These are phyloP conservation scores for Ctenodactylus gundi DNA, from an alignment of 2,113 vertebrate genomes.

Conservation along the genomic window DNA sequence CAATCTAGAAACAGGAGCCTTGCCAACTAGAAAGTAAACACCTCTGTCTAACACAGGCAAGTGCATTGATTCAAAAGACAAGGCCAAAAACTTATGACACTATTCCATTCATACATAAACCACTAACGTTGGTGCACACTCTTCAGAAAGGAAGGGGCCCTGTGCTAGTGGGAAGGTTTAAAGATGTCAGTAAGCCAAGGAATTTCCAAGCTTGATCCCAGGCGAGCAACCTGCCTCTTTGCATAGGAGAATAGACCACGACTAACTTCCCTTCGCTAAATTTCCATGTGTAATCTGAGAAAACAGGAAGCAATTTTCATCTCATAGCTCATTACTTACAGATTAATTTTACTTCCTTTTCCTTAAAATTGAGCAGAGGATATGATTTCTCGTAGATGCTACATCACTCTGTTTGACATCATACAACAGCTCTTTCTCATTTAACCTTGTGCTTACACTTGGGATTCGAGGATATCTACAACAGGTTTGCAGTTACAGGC, in stretches of 20 bases:
- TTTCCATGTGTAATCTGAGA: constrained; percentile 39
- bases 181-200: not conserved
- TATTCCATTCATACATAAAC: not conserved
- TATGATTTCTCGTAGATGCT: constrained; percentile 29
- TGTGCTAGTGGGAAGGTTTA: not conserved
- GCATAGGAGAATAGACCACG: not conserved
- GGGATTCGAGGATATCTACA: constrained; percentile 45
- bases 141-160: not conserved
- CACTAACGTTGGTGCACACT: not conserved
- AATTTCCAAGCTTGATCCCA: not conserved
- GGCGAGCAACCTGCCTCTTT: not conserved
- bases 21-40: not conserved
- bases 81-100: not conserved
- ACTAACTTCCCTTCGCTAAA: constrained; percentile 8
- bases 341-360: constrained; percentile 43
- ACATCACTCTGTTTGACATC: constrained; percentile 23
- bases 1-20: not conserved
- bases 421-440: constrained; percentile 59
- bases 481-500: constrained; percentile 55
- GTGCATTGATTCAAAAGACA: not conserved
- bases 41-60: not conserved
- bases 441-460: constrained; percentile 41
- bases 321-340: constrained; percentile 26
- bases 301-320: constrained; percentile 12
- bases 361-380: constrained; percentile 17